A percentile compares a stretch with the other conserved stretches of the same genome.
phyloP scores from a whole-genome alignment of 1,140 invertebrate species.

The Heliconius himera region DNA sequence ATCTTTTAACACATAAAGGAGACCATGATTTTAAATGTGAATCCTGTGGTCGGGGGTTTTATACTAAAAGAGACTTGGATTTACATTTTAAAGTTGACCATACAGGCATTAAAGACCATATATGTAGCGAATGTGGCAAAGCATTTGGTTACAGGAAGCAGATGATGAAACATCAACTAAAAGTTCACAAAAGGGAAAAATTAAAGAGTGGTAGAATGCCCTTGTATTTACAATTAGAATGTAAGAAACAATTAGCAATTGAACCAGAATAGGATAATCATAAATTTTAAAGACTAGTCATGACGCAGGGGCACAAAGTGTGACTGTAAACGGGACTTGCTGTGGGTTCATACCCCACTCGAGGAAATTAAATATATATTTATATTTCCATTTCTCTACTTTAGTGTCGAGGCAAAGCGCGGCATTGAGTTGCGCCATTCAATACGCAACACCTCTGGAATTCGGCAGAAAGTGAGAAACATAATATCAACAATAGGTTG shows the following conservation, averaged over 20 bases:
- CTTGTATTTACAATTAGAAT: conserved; percentile 56
- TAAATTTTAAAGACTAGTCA: no score
- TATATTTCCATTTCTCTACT: no score
- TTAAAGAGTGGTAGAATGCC: conserved; percentile 64
- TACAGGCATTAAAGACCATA: conserved; percentile 78
- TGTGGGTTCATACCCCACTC: no score
- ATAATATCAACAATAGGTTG: no score
- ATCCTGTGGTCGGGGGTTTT: conserved; percentile 61
- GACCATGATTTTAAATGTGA: conserved; percentile 69
- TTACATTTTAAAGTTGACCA: conserved; percentile 77
- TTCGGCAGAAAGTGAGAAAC: no score
- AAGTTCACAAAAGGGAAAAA: conserved; percentile 78
- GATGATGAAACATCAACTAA: conserved; percentile 80
- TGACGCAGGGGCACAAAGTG: no score
- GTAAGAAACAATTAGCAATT: conserved; percentile 34
- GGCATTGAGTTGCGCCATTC: no score
- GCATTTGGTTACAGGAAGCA: conserved; percentile 79
- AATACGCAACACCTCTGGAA: no score
- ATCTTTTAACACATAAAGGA: conserved; percentile 64
- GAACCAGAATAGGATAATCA: background rate
- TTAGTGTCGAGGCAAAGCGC: no score
- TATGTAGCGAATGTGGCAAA: conserved; percentile 79
- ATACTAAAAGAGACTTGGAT: conserved; percentile 63
- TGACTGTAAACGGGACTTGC: no score
- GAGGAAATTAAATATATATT: no score